Evolutionary conservation across 2,113 vertebrate genomes (phyloP), one percentile per base, ranked within the genome.

Genomic region (Bubo bubo): DNA sequence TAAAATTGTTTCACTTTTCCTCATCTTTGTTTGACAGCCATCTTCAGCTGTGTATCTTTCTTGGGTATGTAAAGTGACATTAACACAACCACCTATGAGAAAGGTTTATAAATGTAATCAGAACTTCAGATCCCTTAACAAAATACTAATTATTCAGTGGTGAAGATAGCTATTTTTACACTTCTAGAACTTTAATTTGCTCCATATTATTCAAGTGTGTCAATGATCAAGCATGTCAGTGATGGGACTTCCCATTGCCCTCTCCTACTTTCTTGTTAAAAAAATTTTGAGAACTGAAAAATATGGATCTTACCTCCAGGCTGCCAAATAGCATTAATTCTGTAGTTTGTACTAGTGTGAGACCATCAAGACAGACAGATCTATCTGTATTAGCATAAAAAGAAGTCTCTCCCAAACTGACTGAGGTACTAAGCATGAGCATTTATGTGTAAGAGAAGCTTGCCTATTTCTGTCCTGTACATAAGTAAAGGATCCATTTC

Each of bases 301-400:
- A 9, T 12, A 71, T 0, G 2, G 21, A 58, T 55, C 22, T 45
- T 49, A 24, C 52, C 66, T 26, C 20, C 23, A 75, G 49, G 13
- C 7, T 81, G 23, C 41, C 19, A 84, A 74, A 87, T 45, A 62
- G 4, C 14, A 50, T 59, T 62, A 37, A 14, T 68, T 59, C 35
- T 63, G 32, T 39, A 63, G 26, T 26, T 94, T 43, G 26, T 45
- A 53, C 16, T 60, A 45, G 52, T 62, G 5, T 47, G 23, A 91
- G 24, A 67, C 30, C 34, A 32, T 73, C 17, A 53, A 86, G 53
- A 41, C 19, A 74, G n/a, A 77, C 13, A 63, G 15, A 8, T 53
- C n/a, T 55, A 43, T 30, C 12, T 74, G 32, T 64, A 59, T 24
- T 12, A 84, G 17, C 0, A 0, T 16, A 41, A 56, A 74, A 81